Percentiles rank a stretch among this genome's conserved stretches.
Evolutionary conservation across 2,888 invertebrate species (phyloP).

Genomic region (Macroteleia sp.): DNA sequence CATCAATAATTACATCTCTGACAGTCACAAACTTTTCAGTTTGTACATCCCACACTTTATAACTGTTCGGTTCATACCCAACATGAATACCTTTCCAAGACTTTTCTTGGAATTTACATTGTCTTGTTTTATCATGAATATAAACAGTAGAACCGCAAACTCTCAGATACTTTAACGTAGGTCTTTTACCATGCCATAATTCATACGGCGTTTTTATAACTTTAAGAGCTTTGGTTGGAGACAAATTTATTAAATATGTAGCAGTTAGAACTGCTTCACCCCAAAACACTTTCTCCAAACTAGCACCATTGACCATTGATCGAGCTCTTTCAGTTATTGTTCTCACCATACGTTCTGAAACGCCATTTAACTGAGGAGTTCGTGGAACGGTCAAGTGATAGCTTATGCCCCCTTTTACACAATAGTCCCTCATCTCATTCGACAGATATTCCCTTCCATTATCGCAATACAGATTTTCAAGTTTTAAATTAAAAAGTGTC

Average conservation of each 20-base stretch:
- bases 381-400: no score
- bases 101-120: conserved; percentile 75
- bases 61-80: no score
- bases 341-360: no score
- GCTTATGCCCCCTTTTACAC: no score
- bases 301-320: conserved; percentile 15
- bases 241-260: conserved; percentile 75
- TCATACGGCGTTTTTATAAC: conserved; percentile 78
- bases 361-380: no score
- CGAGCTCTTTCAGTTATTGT: conserved; percentile 67
- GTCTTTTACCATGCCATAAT: conserved; percentile 78
- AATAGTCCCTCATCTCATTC: no score
- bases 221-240: conserved; percentile 75
- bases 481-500: conserved; percentile 45
- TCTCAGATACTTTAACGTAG: conserved; percentile 74
- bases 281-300: conserved; percentile 54
- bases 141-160: conserved; percentile 12
- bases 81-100: conserved; percentile 72
- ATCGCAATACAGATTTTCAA: conserved; percentile 54
- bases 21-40: conserved; percentile 66
- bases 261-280: conserved; percentile 68
- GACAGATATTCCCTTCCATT: conserved; percentile 76
- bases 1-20: no score
- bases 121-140: conserved; percentile 66
- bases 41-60: conserved; percentile 72